A percentile compares a stretch with the other conserved stretches of the same genome.
Conservation (phyloP, 37 sponge, comb jelly and placozoan species). For the Geodia barretti region DNA sequence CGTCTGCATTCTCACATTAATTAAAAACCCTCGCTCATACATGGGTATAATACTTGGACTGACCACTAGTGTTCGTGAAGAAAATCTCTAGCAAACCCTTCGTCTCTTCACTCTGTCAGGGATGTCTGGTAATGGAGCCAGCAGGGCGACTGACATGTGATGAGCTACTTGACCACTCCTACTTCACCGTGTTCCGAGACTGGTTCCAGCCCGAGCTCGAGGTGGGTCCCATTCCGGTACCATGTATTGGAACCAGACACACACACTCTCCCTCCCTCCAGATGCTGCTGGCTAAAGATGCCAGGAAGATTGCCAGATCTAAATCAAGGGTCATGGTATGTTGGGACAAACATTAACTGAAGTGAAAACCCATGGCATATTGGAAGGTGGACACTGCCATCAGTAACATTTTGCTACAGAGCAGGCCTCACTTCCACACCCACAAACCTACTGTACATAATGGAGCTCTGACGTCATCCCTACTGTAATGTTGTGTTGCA, state of each 20-base stretch:
- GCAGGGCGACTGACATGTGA: slow-evolving; percentile 82
- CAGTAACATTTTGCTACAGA: no score
- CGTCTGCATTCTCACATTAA: no score
- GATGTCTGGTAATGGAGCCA: slow-evolving; percentile 92
- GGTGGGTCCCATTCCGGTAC: slow-evolving; percentile 11
- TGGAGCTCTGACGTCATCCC: neutral
- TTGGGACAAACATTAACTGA: neutral
- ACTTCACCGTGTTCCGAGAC: slow-evolving; percentile 92
- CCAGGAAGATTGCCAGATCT: slow-evolving; percentile 76
- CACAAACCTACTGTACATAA: no score
- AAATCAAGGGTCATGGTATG: slow-evolving; percentile 55
- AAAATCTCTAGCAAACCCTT: neutral
- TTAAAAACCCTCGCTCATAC: no score
- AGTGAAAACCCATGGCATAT: no score
- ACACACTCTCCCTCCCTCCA: neutral
- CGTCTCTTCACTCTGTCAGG: slow-evolving; percentile 35
- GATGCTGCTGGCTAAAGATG: slow-evolving; percentile 70
- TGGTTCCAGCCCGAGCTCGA: slow-evolving; percentile 93
- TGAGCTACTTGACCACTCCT: slow-evolving; percentile 91
- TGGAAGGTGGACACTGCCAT: no score
- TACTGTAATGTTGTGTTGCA: neutral
- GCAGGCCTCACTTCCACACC: no score
- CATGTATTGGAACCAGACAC: neutral
- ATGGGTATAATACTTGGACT: neutral
- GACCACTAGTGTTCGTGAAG: no score